Conservation (phyloP, 2,888 invertebrate species). For the Polydrusus tereticollis region DNA sequence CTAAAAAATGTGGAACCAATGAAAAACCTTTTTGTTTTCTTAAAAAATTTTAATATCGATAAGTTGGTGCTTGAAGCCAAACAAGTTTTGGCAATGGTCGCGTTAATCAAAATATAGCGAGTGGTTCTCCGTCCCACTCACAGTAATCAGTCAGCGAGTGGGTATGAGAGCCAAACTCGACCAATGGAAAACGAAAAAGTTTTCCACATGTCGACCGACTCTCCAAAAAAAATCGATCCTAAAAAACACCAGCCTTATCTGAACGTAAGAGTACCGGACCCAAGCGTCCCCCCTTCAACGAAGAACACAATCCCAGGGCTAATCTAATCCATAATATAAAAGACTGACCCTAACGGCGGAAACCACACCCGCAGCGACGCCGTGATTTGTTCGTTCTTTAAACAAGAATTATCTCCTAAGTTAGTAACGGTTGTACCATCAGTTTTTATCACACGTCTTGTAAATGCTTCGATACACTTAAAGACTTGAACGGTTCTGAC, state of each 20-base stretch:
- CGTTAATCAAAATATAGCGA: too few species aligned
- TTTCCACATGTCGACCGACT: neutral
- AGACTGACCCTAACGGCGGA: conserved; percentile 3
- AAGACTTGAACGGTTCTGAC: conserved; percentile 94
- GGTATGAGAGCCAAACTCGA: too few species aligned
- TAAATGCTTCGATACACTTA: conserved; percentile 83
- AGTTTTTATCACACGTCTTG: conserved; percentile 77
- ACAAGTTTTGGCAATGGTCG: too few species aligned
- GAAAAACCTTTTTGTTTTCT: too few species aligned
- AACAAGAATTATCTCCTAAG: conserved; percentile 37
- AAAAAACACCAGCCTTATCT: conserved; percentile 19
- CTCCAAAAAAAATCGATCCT: neutral
- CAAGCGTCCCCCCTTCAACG: neutral
- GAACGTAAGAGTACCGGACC: neutral
- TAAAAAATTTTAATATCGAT: too few species aligned
- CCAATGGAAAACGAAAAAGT: neutral
- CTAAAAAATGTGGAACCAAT: too few species aligned
- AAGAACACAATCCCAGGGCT: neutral
- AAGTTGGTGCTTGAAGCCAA: too few species aligned
- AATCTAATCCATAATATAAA: conserved; percentile 4
- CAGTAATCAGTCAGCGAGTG: too few species aligned
- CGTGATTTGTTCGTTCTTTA: conserved; percentile 12
- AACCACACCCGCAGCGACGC: neutral
- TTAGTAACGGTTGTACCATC: conserved; percentile 53
- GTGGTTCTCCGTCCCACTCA: too few species aligned